These are phyloP conservation scores for Eugnorisma glareosa DNA, from an alignment of 2,888 invertebrate species.

Conservation along the genomic window DNA sequence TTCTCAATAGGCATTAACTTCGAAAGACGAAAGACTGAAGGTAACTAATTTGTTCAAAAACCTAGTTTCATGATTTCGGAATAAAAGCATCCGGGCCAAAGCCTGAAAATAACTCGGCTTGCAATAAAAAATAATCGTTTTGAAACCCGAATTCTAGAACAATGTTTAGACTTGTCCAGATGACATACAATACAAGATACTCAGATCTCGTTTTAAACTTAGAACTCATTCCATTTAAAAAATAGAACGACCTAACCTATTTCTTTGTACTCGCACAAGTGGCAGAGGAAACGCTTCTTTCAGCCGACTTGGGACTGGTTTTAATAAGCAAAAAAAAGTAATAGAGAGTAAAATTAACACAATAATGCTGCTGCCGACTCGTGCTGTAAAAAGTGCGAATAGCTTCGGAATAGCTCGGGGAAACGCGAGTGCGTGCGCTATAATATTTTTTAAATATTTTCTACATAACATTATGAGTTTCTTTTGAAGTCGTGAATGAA, in stretches of 20 bases:
- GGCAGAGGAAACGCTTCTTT: slow-evolving; percentile 60
- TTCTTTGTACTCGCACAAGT: slow-evolving; percentile 46
- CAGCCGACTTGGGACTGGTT: slow-evolving; percentile 58
- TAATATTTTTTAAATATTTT: slow-evolving; percentile 61
- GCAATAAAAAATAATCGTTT: not conserved
- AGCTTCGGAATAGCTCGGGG: slow-evolving; percentile 66
- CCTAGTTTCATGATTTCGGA: not conserved
- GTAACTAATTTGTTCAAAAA: not conserved
- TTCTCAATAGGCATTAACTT: not conserved
- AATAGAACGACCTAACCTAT: slow-evolving; percentile 52
- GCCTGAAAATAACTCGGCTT: slow-evolving; percentile 5
- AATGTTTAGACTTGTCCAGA: too few species aligned
- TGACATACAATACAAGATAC: slow-evolving; percentile 17
- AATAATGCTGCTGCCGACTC: slow-evolving; percentile 64
- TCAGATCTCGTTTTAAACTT: slow-evolving; percentile 15
- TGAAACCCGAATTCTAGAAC: not conserved
- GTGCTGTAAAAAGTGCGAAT: slow-evolving; percentile 71
- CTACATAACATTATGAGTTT: slow-evolving; percentile 41
- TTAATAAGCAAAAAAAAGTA: slow-evolving; percentile 47
- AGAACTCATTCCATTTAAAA: slow-evolving; percentile 24
- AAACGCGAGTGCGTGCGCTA: slow-evolving; percentile 51
- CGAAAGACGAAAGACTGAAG: not conserved
- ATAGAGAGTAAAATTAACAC: slow-evolving; percentile 66
- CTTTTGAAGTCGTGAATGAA: slow-evolving; percentile 57
- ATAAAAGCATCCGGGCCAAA: not conserved